These are phyloP conservation scores for Cyprinodon brontotheroides DNA, from an alignment of 2,113 vertebrate species.

Conservation along the genomic window DNA sequence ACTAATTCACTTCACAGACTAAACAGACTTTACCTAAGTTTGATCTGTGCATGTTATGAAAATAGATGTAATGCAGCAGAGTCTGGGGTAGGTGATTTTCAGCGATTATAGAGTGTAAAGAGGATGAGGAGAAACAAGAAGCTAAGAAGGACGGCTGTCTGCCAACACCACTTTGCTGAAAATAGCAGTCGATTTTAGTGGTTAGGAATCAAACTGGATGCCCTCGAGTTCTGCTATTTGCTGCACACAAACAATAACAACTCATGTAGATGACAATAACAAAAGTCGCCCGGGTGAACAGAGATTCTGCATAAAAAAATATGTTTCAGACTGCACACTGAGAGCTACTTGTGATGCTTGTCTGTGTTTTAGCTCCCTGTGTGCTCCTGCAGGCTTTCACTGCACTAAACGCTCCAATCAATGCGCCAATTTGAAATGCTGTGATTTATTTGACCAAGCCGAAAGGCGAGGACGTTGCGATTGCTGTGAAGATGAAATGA, in stretches of 20 bases:
- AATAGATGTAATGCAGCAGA: conserved; percentile 38
- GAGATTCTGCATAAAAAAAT: background rate
- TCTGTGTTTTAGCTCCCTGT: conserved; percentile 12
- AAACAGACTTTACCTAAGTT: conserved; percentile 18
- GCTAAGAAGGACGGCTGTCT: conserved; percentile 34
- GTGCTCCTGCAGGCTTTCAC: conserved; percentile 3
- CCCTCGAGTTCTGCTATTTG: conserved; percentile 25
- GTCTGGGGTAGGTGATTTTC: conserved; percentile 43
- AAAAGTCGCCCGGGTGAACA: background rate
- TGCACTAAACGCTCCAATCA: background rate
- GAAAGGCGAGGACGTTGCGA: conserved; percentile 2
- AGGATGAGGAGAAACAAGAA: conserved; percentile 31
- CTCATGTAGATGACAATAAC: conserved; percentile 21
- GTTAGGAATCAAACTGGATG: conserved; percentile 28
- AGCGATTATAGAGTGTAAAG: conserved; percentile 74
- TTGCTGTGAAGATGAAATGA: background rate
- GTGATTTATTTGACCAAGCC: conserved; percentile 11
- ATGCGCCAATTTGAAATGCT: background rate
- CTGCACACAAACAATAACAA: conserved; percentile 21
- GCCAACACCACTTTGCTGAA: conserved; percentile 43
- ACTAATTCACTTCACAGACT: conserved; percentile 27
- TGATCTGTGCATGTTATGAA: conserved; percentile 46
- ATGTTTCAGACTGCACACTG: conserved; percentile 10
- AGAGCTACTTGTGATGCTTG: conserved; percentile 19
- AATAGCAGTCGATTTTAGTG: conserved; percentile 37